phyloP scores from a whole-genome alignment of 2,888 invertebrate genomes.

The Tricholauxania praeusta region DNA sequence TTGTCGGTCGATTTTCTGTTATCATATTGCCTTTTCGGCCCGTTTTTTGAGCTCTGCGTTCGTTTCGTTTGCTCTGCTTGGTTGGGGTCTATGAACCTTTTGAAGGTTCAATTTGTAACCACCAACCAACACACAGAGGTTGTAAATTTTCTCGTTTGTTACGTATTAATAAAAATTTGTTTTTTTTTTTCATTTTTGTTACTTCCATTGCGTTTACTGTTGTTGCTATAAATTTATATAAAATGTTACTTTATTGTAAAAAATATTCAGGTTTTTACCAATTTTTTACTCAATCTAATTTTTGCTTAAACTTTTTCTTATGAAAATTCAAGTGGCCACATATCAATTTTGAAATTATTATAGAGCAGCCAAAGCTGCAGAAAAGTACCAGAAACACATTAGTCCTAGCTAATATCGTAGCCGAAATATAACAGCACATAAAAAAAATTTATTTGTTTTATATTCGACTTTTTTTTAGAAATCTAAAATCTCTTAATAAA shows the following conservation, averaged over 20 bases:
- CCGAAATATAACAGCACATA: too few relatives aligned
- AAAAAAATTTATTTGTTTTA: too few relatives aligned
- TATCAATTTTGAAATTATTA: too few relatives aligned
- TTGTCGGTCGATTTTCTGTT: constrained; percentile 33
- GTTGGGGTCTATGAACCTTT: constrained; percentile 67
- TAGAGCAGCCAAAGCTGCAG: too few relatives aligned
- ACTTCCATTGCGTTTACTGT: constrained; percentile 12
- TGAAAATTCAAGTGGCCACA: too few relatives aligned
- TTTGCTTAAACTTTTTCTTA: too few relatives aligned
- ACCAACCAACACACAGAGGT: neutral
- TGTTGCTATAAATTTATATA: constrained; percentile 17
- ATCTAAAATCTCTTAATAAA: too few relatives aligned
- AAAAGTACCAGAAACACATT: too few relatives aligned
- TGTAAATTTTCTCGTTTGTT: constrained; percentile 23
- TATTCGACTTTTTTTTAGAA: too few relatives aligned
- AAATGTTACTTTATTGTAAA: neutral
- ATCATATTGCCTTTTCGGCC: constrained; percentile 21
- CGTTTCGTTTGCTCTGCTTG: constrained; percentile 8
- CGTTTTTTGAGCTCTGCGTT: constrained; percentile 19
- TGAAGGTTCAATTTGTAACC: constrained; percentile 60
- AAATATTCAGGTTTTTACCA: too few relatives aligned
- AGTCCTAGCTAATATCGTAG: too few relatives aligned
- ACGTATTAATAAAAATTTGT: constrained; percentile 2
- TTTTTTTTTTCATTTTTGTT: neutral
- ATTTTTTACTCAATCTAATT: too few relatives aligned